Evolutionary conservation across 2,888 invertebrate species (phyloP).

Genomic region (Ochropleura plecta): DNA sequence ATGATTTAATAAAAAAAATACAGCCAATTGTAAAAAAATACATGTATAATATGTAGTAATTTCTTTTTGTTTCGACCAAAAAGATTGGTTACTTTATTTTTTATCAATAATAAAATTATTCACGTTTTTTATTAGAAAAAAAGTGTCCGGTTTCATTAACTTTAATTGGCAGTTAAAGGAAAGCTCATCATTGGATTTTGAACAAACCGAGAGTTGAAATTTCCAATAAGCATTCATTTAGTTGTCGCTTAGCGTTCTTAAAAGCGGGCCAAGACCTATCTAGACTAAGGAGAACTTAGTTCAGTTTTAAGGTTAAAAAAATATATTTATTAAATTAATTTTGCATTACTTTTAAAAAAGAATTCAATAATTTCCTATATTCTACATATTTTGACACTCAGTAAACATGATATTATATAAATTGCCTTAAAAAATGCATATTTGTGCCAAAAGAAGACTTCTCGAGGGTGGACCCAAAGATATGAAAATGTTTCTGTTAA

Average conservation of each 20-base stretch:
- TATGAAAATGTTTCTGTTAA: background rate
- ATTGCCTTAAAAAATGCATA: slow-evolving; percentile 40
- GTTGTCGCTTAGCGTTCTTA: background rate
- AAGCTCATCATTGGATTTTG: too few relatives aligned
- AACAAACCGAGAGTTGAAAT: too few relatives aligned
- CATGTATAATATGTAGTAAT: slow-evolving; percentile 38
- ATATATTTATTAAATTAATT: background rate
- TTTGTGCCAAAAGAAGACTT: slow-evolving; percentile 51
- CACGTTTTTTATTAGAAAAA: too few relatives aligned
- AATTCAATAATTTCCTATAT: slow-evolving; percentile 1
- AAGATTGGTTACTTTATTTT: slow-evolving; percentile 49
- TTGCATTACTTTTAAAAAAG: background rate
- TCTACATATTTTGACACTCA: slow-evolving; percentile 50
- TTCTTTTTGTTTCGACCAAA: slow-evolving; percentile 61
- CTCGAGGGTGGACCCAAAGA: slow-evolving; percentile 2
- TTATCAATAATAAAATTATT: background rate
- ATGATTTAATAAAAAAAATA: background rate
- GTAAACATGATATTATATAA: slow-evolving; percentile 41
- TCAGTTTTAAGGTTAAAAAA: slow-evolving; percentile 33
- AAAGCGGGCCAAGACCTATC: slow-evolving; percentile 26
- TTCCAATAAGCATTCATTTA: too few relatives aligned
- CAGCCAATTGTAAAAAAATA: background rate
- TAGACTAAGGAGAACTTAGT: slow-evolving; percentile 51
- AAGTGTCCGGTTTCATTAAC: background rate
- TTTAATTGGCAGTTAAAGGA: too few relatives aligned